Evolutionary conservation across 2,797 vertebrate genomes (phyloP), one percentile per base, ranked within the genome.

Genomic region (Microctenopoma lineatum): DNA sequence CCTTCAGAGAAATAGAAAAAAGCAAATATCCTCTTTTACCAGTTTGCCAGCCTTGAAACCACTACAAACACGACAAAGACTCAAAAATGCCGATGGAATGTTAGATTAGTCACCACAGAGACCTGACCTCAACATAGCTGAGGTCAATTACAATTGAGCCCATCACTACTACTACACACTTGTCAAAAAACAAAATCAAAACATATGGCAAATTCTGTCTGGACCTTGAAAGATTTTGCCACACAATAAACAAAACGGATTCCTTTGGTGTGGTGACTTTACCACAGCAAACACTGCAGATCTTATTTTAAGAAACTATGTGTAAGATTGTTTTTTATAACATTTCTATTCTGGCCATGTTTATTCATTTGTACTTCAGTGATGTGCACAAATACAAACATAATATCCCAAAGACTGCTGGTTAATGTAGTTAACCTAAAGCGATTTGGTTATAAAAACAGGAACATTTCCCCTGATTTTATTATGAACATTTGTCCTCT

Each of bases 91-190:
- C 36, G 27, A 54, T 4, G 47, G 21, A 45, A 42, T 11, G 21
- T 5, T 14, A 46, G 21, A 45, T 42, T 13, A 15, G 46, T 27
- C 25, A 39, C 48, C 36, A 29, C 47, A 64, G 16, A 58, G 29
- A 38, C 25, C 21, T 25, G 46, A 70, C 75, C 73, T 58, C 75
- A 76, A 45, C 74, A 79, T 73, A 71, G 55, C 55, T 69, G 58
- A 65, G 61, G 46, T 8, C 34, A 38, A 6, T 61, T 54, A 42
- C 54, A 56, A 7, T 60, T 18, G 5, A 60, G 52, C 57, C 15
- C 2, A 25, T 48, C 7, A 38, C 32, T 12, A 14, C 11, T 29
- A 29, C 3, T 29, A 3, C 27, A 65, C 50, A 44, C 10, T 27
- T 38, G 25, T 34, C 54, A 62, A 66, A 59, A 70, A 55, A 10